Evolutionary conservation across 1,140 invertebrate species (phyloP).

Genomic region (Batillaria attramentaria): DNA sequence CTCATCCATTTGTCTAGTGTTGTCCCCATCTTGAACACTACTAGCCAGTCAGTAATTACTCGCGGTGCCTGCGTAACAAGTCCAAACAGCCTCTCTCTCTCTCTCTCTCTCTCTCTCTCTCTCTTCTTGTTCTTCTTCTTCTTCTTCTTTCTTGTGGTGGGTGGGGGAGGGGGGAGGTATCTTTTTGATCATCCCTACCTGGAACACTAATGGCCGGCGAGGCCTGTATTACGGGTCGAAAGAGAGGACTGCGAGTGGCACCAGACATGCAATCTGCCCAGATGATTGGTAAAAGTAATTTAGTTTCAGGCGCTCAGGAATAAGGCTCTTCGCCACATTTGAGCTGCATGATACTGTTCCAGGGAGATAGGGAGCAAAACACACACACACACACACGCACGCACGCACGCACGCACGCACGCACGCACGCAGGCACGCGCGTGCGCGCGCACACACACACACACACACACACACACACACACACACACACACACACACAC

Average conservation of each 20-base stretch:
- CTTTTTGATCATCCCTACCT: too few species aligned
- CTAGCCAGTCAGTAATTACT: too few species aligned
- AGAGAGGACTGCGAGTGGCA: too few species aligned
- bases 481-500: not conserved
- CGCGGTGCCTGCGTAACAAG: too few species aligned
- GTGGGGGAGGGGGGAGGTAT: too few species aligned
- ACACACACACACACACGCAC: not conserved
- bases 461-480: not conserved
- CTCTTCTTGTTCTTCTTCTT: not conserved
- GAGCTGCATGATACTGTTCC: too few species aligned
- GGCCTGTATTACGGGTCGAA: too few species aligned
- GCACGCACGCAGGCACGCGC: not conserved
- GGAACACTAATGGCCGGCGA: too few species aligned
- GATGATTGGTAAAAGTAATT: not conserved
- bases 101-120: conserved; percentile 7
- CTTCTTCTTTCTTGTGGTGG: not conserved
- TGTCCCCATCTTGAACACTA: too few species aligned
- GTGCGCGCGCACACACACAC: not conserved
- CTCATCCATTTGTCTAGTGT: too few species aligned
- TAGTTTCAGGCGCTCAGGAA: not conserved
- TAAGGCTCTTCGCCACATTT: not conserved
- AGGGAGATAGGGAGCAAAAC: too few species aligned
- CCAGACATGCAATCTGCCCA: not conserved
- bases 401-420: not conserved
- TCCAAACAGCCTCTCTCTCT: not conserved